A percentile compares a stretch with the other conserved stretches of the same genome.
Evolutionary conservation across 2,113 vertebrate genomes (phyloP).

Genomic region (Pardalotus punctatus): DNA sequence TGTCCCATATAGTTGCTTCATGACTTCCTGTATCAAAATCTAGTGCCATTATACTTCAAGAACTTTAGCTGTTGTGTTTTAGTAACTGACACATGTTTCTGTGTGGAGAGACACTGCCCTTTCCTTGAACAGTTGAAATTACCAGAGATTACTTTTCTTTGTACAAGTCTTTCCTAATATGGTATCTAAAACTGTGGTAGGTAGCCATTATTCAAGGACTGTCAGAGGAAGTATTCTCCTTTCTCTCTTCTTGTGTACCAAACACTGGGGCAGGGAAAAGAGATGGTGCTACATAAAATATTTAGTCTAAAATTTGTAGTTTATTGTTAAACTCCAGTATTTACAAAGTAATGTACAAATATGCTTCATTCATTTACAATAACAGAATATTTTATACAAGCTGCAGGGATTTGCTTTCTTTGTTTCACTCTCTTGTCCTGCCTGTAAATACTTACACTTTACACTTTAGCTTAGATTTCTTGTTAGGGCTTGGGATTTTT

Average conservation of each 20-base stretch:
- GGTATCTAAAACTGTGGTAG: neutral
- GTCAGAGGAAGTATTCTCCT: neutral
- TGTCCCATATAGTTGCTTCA: neutral
- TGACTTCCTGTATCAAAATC: neutral
- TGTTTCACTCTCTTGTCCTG: neutral
- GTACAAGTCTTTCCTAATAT: neutral
- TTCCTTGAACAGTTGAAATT: neutral
- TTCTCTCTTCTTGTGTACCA: neutral
- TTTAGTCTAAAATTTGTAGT: neutral
- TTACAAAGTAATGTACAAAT: neutral
- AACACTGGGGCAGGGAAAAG: neutral
- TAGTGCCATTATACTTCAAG: neutral
- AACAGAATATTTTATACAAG: neutral
- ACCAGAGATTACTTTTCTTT: neutral
- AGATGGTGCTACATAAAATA: neutral
- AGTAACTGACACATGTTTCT: neutral
- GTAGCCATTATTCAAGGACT: neutral
- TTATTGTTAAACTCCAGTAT: neutral
- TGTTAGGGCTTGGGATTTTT: neutral
- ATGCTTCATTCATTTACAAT: neutral
- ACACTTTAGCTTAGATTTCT: neutral
- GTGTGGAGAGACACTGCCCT: neutral
- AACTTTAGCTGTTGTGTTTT: neutral
- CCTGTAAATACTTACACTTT: neutral
- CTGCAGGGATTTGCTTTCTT: neutral